These are phyloP conservation scores for Scytalopus superciliaris DNA, from an alignment of 2,113 vertebrate species.

Conservation along the genomic window DNA sequence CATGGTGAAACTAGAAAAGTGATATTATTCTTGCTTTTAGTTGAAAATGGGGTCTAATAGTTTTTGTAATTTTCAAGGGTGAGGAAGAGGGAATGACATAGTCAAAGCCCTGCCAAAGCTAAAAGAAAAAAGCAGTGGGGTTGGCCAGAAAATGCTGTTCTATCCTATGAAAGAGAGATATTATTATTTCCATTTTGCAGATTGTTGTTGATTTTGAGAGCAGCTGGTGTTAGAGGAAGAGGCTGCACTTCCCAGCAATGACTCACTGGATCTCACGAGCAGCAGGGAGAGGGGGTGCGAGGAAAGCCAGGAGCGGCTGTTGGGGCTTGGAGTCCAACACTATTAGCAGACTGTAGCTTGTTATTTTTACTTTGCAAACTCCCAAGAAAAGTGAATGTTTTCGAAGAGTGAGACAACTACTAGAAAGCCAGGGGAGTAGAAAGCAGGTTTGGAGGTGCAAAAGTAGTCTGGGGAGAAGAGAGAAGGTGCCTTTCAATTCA, in stretches of 20 bases:
- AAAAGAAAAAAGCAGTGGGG: accelerated
- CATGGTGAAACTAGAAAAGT: not conserved
- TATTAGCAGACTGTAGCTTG: not conserved
- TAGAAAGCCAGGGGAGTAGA: not conserved
- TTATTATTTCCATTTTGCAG: not conserved
- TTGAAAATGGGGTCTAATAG: not conserved
- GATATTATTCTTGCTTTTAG: not conserved
- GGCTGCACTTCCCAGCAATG: not conserved
- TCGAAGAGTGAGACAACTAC: not conserved
- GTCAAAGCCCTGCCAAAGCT: not conserved
- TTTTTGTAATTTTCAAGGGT: not conserved
- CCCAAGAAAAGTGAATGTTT: not conserved
- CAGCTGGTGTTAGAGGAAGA: slow-evolving; percentile 43
- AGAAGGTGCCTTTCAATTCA: not conserved
- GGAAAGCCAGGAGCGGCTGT: not conserved
- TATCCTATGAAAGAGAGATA: not conserved
- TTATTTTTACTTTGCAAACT: not conserved
- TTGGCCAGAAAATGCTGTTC: not conserved
- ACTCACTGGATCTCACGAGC: slow-evolving; percentile 3
- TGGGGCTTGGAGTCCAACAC: not conserved
- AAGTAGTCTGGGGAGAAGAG: not conserved
- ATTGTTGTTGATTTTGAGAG: slow-evolving; percentile 17
- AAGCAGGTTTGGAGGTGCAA: not conserved
- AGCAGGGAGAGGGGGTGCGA: not conserved
- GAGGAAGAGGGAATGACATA: not conserved